Conservation (phyloP, 2,888 invertebrate species). For the Troilus luridus region DNA sequence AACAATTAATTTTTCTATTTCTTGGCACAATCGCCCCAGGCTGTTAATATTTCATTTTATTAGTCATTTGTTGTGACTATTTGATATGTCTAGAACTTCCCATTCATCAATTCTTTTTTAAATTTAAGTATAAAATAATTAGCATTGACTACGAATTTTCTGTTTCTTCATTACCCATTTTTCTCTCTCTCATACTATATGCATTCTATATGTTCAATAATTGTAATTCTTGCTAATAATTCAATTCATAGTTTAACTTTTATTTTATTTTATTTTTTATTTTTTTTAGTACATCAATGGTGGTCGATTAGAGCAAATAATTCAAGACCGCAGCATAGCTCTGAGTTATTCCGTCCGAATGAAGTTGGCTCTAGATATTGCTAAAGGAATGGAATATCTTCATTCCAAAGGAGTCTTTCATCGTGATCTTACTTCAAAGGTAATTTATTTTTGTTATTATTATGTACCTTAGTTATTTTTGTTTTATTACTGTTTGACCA, state of each 20-base stretch:
- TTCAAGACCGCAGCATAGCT: conserved; percentile 80
- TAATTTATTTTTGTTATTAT: conserved; percentile 52
- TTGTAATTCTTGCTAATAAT: neutral
- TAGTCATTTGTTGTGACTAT: no score
- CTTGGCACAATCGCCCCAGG: no score
- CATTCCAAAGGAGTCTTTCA: conserved; percentile 95
- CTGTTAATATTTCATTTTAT: no score
- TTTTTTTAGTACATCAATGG: conserved; percentile 85
- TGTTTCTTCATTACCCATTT: no score
- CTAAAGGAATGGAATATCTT: conserved; percentile 92
- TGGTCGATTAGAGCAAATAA: conserved; percentile 92
- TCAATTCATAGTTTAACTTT: neutral
- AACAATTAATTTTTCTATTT: no score
- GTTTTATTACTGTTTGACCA: neutral
- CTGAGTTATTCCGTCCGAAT: conserved; percentile 86
- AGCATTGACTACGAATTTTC: no score
- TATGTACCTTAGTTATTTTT: neutral
- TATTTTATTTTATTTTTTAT: neutral
- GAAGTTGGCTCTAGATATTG: conserved; percentile 88
- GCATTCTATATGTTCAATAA: no score
- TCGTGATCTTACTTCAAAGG: conserved; percentile 69
- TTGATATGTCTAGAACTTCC: no score
- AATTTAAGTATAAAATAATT: no score
- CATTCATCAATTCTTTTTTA: no score
- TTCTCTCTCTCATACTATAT: no score